These are phyloP conservation scores for Beris chalybata DNA, from an alignment of 2,888 invertebrate species.

Conservation along the genomic window DNA sequence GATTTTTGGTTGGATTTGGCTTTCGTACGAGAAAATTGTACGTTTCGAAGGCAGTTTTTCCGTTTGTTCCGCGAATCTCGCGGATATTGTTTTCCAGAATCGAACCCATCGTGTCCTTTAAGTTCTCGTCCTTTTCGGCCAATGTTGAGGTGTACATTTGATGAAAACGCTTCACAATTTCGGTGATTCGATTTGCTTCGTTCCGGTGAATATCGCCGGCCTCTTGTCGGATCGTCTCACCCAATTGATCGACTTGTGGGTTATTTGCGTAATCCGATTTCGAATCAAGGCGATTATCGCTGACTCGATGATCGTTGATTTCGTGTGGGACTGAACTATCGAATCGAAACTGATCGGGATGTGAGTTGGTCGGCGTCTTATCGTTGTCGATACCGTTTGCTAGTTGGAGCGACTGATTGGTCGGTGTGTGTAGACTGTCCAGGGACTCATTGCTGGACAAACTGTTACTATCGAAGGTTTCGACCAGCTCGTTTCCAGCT, in stretches of 20 bases:
- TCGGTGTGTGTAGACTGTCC: slow-evolving; percentile 40
- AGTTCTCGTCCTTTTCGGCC: slow-evolving; percentile 8
- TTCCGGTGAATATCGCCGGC: slow-evolving; percentile 17
- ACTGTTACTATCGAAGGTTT: slow-evolving; percentile 46
- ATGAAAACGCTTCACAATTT: slow-evolving; percentile 26
- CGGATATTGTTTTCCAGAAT: slow-evolving; percentile 24
- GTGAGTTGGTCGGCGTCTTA: slow-evolving; percentile 40
- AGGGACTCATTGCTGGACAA: slow-evolving; percentile 45
- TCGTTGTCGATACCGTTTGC: slow-evolving; percentile 35
- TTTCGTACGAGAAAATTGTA: slow-evolving; percentile 22
- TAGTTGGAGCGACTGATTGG: slow-evolving; percentile 6
- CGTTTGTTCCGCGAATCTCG: slow-evolving; percentile 22
- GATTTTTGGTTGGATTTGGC: slow-evolving; percentile 6
- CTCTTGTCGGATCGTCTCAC: too few relatives aligned
- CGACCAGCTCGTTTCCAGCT: slow-evolving; percentile 51
- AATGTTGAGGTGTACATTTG: slow-evolving; percentile 27
- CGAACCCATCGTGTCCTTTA: slow-evolving; percentile 25
- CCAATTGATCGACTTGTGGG: neutral
- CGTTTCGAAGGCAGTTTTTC: slow-evolving; percentile 20
- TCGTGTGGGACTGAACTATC: slow-evolving; percentile 5
- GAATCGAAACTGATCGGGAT: slow-evolving; percentile 37
- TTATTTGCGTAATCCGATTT: neutral
- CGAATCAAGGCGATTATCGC: neutral
- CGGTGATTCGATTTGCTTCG: slow-evolving; percentile 25
- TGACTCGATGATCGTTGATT: neutral